Evolutionary conservation across 2,113 vertebrate genomes (phyloP), one percentile per base, ranked within the genome.

Genomic region (Myrmecobius fasciatus): DNA sequence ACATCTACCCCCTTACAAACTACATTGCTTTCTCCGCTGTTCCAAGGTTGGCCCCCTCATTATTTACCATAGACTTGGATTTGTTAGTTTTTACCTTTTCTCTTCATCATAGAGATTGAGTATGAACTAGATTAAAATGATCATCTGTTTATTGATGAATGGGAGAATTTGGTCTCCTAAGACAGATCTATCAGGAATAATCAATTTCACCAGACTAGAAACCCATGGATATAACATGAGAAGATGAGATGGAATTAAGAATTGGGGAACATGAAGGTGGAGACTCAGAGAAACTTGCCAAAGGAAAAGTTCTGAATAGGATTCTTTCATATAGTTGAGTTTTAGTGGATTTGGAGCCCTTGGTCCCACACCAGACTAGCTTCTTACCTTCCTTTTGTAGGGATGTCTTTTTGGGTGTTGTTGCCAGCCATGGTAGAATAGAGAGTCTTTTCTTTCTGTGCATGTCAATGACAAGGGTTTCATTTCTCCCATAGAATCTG

Each of bases 401-500:
- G 93, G 7, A 43, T 83, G 20, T 43, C 31, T 92, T 10, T 89
- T 88, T 67, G n/a, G 60, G 31, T 28, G 3, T 91, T 53, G 31
- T n/a, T 92, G 83, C 43, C 36, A 53, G 0, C 92, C 96, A 22
- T 46, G 56, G 52, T 92, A n/a, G 17, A 83, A 83, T 24, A 83
- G 20, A 43, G 20, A 90, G 53, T 67, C 26, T 17, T 49, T 94
- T 94, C 94, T 96, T 83, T 92, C 53, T 92, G n/a, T 24, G 36
- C 0, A 93, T 49, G 89, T 52, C 90, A 91, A 53, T 52, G 22
- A 90, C 91, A 51, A 83, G 2, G 48, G 14, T 96, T 25, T 95
- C 1, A 25, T 97, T 53, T 97, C 24, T 89, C 94, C 89, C 0
- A 0, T 94, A 99, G 98, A 98, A 51, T 94, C 97, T 99, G 92